These are phyloP conservation scores for Keiferia lycopersicella DNA, from an alignment of 2,888 invertebrate species.

Conservation along the genomic window DNA sequence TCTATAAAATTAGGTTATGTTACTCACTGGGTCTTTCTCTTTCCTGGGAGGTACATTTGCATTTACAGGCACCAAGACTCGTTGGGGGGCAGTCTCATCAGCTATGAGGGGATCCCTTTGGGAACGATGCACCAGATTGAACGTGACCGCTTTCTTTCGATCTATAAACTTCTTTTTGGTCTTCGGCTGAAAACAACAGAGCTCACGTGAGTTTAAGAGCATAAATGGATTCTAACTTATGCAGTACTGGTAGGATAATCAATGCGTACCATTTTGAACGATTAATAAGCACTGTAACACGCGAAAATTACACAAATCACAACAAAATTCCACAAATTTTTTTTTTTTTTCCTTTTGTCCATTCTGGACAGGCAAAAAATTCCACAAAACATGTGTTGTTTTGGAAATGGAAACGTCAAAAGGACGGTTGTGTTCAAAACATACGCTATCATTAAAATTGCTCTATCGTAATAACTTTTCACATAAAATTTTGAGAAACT, in stretches of 20 bases:
- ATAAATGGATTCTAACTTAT: background rate
- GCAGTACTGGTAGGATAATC: background rate
- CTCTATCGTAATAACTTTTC: too few species aligned
- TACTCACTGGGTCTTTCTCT: constrained; percentile 69
- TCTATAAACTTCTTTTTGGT: constrained; percentile 93
- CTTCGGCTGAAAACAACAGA: constrained; percentile 75
- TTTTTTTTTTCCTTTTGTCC: too few species aligned
- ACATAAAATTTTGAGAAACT: background rate
- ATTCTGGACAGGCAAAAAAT: too few species aligned
- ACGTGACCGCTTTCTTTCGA: constrained; percentile 94
- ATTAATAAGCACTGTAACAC: constrained; percentile 24
- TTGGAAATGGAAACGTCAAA: constrained; percentile 47
- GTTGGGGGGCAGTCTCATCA: constrained; percentile 94
- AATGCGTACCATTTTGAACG: constrained; percentile 51
- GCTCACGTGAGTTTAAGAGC: background rate
- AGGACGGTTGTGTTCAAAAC: constrained; percentile 23
- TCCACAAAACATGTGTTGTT: constrained; percentile 65
- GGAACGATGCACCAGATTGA: constrained; percentile 95
- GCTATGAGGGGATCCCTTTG: constrained; percentile 95
- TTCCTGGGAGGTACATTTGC: constrained; percentile 66
- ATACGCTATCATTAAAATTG: background rate
- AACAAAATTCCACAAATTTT: constrained; percentile 47
- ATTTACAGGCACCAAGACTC: constrained; percentile 87
- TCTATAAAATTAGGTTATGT: constrained; percentile 27
- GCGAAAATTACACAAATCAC: constrained; percentile 33